These are phyloP conservation scores for Oplegnathus fasciatus DNA, from an alignment of 2,113 vertebrate species.

Conservation along the genomic window DNA sequence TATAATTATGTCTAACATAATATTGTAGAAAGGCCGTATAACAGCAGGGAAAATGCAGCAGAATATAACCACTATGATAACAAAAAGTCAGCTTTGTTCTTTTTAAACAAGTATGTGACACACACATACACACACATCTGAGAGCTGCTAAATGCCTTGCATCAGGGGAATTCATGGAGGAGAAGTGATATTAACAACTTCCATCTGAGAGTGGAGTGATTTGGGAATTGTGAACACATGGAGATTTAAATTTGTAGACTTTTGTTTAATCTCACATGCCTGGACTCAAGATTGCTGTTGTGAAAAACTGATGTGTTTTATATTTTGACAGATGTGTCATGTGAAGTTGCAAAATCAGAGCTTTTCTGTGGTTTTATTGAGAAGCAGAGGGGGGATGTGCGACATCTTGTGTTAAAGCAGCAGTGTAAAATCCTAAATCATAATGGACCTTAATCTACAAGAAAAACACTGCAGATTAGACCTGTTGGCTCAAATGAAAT, in stretches of 20 bases:
- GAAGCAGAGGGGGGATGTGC: neutral
- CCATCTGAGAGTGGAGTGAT: too few species aligned
- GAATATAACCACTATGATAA: neutral
- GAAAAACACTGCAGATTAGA: too few species aligned
- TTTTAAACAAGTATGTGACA: neutral
- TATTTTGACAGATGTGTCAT: neutral
- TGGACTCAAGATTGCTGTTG: neutral
- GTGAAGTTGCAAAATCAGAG: too few species aligned
- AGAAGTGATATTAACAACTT: conserved; percentile 16
- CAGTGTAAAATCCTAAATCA: too few species aligned
- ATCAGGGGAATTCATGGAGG: neutral
- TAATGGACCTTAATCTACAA: too few species aligned
- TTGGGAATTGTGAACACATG: too few species aligned
- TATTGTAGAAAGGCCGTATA: conserved; percentile 27
- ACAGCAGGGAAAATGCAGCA: conserved; percentile 22
- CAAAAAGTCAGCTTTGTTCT: neutral
- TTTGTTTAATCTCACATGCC: conserved; percentile 5
- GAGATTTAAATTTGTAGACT: neutral
- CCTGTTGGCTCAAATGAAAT: too few species aligned
- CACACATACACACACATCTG: neutral
- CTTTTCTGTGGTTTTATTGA: neutral
- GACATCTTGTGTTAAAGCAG: neutral
- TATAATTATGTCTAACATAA: conserved; percentile 64
- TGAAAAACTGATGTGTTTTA: neutral
- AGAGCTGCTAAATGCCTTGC: conserved; percentile 12